Evolutionary conservation across 2,888 invertebrate genomes (phyloP).

Genomic region (Protodeltote pygarga): DNA sequence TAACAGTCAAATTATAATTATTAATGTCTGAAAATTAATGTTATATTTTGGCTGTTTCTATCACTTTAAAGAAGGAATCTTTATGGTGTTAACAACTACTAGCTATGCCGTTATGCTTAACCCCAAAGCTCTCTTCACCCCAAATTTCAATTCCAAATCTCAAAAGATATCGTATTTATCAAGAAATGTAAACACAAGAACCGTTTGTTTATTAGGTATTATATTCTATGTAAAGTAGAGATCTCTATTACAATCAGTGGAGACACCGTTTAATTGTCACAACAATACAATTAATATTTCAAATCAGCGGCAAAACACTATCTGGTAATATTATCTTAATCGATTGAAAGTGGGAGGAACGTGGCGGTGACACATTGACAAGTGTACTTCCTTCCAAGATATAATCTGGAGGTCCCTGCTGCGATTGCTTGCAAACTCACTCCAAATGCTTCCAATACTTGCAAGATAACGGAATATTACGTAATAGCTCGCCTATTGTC

Average conservation of each 20-base stretch:
- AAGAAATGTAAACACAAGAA: too few species aligned
- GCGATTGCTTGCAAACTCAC: slow-evolving; percentile 44
- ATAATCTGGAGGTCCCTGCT: slow-evolving; percentile 46
- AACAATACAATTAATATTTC: slow-evolving; percentile 39
- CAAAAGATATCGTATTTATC: too few species aligned
- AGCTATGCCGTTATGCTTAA: too few species aligned
- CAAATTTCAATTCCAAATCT: too few species aligned
- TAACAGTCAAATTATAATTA: too few species aligned
- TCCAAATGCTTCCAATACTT: slow-evolving; percentile 24
- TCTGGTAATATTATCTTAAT: slow-evolving; percentile 26
- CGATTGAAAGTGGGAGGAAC: slow-evolving; percentile 25
- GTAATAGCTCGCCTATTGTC: slow-evolving; percentile 22
- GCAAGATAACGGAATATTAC: slow-evolving; percentile 23
- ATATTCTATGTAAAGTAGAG: background rate
- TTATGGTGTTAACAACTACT: too few species aligned
- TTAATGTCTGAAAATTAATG: too few species aligned
- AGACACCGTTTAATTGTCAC: slow-evolving; percentile 16
- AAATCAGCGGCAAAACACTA: slow-evolving; percentile 26
- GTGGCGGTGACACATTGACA: slow-evolving; percentile 51
- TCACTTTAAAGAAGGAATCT: too few species aligned
- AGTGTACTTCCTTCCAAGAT: slow-evolving; percentile 44
- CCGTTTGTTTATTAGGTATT: background rate
- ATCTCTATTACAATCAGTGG: background rate
- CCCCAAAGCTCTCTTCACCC: too few species aligned
- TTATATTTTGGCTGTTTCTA: too few species aligned